These are phyloP conservation scores for Rhingia rostrata DNA, from an alignment of 2,888 invertebrate genomes.

Conservation along the genomic window DNA sequence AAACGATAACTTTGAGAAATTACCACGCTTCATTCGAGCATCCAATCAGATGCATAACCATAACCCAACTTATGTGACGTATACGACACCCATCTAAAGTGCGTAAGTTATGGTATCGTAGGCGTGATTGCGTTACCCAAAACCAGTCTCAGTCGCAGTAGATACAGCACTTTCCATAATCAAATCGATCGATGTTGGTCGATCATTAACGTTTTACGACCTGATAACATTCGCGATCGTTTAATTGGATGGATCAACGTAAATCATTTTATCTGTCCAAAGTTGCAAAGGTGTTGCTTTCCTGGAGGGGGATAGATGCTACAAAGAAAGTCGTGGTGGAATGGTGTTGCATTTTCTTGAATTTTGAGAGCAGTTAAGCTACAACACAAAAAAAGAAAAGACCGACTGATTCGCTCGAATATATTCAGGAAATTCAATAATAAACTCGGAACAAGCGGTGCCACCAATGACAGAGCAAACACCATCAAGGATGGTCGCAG, in stretches of 20 bases:
- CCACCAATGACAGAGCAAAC: too few species aligned
- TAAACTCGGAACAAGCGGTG: too few species aligned
- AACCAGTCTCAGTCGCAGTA: not conserved
- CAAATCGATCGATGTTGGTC: slow-evolving; percentile 15
- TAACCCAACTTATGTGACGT: too few species aligned
- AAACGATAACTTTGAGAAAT: slow-evolving; percentile 41
- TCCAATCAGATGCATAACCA: slow-evolving; percentile 3
- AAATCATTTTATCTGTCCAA: slow-evolving; percentile 12
- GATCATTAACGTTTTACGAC: slow-evolving; percentile 53
- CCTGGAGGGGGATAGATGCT: not conserved
- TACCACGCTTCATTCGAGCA: slow-evolving; percentile 7
- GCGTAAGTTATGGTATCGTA: slow-evolving; percentile 1
- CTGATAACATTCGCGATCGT: slow-evolving; percentile 33
- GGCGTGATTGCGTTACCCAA: slow-evolving; percentile 51
- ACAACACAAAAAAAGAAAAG: too few species aligned
- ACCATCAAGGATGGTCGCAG: too few species aligned
- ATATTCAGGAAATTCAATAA: too few species aligned
- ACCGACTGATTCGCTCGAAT: too few species aligned
- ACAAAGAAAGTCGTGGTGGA: too few species aligned
- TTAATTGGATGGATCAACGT: slow-evolving; percentile 16
- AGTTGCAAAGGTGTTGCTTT: not conserved
- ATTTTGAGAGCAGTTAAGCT: too few species aligned
- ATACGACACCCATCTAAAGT: not conserved
- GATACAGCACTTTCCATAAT: not conserved
- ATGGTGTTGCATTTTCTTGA: too few species aligned